Percentiles rank a stretch among this genome's conserved stretches.
Evolutionary conservation across 2,113 vertebrate genomes (phyloP).

Genomic region (Bubalus kerabau): DNA sequence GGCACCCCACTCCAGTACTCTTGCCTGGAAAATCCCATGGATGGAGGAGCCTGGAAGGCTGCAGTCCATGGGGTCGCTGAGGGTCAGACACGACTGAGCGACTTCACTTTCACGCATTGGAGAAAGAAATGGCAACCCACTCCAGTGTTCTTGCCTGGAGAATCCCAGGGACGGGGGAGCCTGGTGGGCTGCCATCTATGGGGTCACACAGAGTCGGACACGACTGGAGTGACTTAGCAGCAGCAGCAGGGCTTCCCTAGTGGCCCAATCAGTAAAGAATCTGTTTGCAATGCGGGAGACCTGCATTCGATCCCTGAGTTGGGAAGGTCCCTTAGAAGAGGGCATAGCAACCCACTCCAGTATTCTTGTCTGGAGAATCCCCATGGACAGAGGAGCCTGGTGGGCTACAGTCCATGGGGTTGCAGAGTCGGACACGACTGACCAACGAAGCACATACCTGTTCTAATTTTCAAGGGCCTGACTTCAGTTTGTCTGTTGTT

Average conservation of each 20-base stretch:
- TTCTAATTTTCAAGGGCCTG: accelerated
- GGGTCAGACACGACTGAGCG: no score
- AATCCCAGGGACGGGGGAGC: no score
- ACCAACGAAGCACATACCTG: not conserved
- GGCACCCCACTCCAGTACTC: not conserved
- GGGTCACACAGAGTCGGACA: no score
- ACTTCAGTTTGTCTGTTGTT: accelerated
- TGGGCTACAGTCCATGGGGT: not conserved
- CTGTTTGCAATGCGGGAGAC: not conserved
- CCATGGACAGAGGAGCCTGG: not conserved
- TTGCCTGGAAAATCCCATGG: no score
- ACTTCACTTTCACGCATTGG: no score
- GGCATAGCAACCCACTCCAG: not conserved
- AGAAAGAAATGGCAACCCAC: no score
- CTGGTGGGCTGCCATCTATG: no score
- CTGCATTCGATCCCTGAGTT: not conserved
- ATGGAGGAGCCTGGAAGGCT: no score
- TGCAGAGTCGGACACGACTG: not conserved
- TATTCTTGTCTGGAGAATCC: not conserved
- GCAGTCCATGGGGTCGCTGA: no score
- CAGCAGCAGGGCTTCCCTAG: not conserved
- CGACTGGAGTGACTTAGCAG: no score
- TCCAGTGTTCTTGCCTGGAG: no score
- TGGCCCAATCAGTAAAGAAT: not conserved
- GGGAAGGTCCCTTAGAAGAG: not conserved